Base-by-base conservation (phyloP, 2,113 vertebrate genomes). In the Cricetomys ansorgei region DNA sequence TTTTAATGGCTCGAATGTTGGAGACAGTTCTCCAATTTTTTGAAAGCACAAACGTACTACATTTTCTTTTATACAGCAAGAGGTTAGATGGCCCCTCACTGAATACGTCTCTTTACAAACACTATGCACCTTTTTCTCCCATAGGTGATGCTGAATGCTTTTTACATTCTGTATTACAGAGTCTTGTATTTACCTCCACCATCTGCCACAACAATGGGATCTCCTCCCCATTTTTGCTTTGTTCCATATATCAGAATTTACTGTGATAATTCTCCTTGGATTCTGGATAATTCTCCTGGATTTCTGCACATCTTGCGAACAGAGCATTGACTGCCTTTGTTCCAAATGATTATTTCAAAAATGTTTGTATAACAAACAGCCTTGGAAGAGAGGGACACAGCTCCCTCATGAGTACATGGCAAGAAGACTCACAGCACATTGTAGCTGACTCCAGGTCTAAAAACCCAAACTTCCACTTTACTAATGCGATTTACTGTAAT, bases 1-100 rank as follows among this genome's bases (percentile, higher is more conserved):
- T 72, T 94, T 77, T 72, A 91, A 85, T 45, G 53, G 65, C 21
- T 91, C 72, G 89, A 76, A 64, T 77, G 34, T 87, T 76, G 57
- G 13, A 53, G 7, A 40, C 15, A 79, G 7, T 9, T 29, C 80
- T 85, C 29, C n/a, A 64, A 37, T 45, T 40, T 93, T 92, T 84
- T 70, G 6, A 89, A 94, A 76, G 48, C 10, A 55, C 87, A 86
- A 84, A 50, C 50, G 67, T 31, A 79, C 37, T 62, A 57, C 40
- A 31, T 57, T 81, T 62, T 64, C 65, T 57, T 91, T 87, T 85
- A 88, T 27, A n/a, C 0, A 89, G 7, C 9, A 67, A 75, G 70
- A 64, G 34, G 17, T 23, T 80, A 76, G 48, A n/a, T 2, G 21
- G 50, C 5, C n/a, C 65, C 7, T 88, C n/a, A 31, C 79, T 75